Evolutionary conservation across 2,888 invertebrate species (phyloP).

Genomic region (Sesia apiformis): DNA sequence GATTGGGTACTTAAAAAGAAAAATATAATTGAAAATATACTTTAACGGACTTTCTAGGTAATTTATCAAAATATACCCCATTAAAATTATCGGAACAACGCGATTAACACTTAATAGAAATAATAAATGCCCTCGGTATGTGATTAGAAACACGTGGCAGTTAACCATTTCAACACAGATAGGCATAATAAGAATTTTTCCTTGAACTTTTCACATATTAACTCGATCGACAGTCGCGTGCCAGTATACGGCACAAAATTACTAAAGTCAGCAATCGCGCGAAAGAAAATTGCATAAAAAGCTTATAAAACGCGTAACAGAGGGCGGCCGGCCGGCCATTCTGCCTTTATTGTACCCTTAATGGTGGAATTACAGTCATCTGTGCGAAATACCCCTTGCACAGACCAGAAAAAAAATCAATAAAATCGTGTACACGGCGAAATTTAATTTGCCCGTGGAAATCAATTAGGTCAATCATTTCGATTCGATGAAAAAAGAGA

Average conservation of each 20-base stretch:
- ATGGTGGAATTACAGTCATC: conserved; percentile 19
- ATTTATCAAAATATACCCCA: too few species aligned
- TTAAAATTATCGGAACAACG: too few species aligned
- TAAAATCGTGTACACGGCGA: not conserved
- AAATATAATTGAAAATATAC: too few species aligned
- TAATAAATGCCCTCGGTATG: too few species aligned
- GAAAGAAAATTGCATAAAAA: conserved; percentile 22
- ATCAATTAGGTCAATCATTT: not conserved
- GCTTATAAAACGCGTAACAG: conserved; percentile 11
- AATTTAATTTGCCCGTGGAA: not conserved
- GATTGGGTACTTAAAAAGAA: too few species aligned
- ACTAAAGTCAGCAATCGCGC: conserved; percentile 13
- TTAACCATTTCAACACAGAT: too few species aligned
- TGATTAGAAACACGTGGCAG: too few species aligned
- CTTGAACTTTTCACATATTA: not conserved
- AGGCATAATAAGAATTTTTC: too few species aligned
- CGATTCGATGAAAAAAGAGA: too few species aligned
- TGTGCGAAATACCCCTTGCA: not conserved
- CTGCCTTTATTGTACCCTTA: conserved; percentile 20
- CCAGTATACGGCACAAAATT: conserved; percentile 17
- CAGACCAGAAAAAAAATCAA: not conserved
- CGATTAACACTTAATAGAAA: too few species aligned
- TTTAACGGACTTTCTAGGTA: too few species aligned
- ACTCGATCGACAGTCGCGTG: conserved; percentile 9
- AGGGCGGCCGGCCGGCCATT: conserved; percentile 13